phyloP scores from a whole-genome alignment of 2,888 invertebrate species.

The Eilema depressum region DNA sequence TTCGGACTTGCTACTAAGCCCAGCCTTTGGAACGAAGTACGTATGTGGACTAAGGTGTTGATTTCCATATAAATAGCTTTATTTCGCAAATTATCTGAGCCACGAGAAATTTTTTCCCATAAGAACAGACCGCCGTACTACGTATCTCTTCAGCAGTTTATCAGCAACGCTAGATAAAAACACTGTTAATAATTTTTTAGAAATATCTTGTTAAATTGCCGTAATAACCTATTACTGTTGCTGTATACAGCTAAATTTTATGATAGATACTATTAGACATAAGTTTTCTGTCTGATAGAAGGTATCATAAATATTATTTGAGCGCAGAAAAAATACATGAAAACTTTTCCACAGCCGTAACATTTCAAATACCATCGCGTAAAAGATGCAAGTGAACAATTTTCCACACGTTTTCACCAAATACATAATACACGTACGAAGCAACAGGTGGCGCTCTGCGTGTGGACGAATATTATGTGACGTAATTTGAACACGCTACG shows the following conservation, averaged over 20 bases:
- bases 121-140: too few relatives aligned
- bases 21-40: background rate
- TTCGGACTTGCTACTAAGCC: too few relatives aligned
- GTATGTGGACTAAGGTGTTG: background rate
- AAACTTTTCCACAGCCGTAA: background rate
- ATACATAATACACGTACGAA: background rate
- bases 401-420: slow-evolving; percentile 3
- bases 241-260: background rate
- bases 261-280: background rate
- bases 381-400: slow-evolving; percentile 17
- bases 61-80: background rate
- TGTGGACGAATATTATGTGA: slow-evolving; percentile 13
- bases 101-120: background rate
- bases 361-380: slow-evolving; percentile 10
- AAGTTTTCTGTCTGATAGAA: background rate
- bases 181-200: background rate
- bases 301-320: background rate
- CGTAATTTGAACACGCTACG: slow-evolving; percentile 10
- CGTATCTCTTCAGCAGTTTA: background rate
- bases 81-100: background rate
- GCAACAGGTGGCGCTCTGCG: slow-evolving; percentile 19
- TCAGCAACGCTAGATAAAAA: background rate
- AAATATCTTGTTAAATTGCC: background rate
- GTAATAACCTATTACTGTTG: too few relatives aligned
- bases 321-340: background rate